These are phyloP conservation scores for Mycogona germanica DNA, from an alignment of 2,888 invertebrate species.

Conservation along the genomic window DNA sequence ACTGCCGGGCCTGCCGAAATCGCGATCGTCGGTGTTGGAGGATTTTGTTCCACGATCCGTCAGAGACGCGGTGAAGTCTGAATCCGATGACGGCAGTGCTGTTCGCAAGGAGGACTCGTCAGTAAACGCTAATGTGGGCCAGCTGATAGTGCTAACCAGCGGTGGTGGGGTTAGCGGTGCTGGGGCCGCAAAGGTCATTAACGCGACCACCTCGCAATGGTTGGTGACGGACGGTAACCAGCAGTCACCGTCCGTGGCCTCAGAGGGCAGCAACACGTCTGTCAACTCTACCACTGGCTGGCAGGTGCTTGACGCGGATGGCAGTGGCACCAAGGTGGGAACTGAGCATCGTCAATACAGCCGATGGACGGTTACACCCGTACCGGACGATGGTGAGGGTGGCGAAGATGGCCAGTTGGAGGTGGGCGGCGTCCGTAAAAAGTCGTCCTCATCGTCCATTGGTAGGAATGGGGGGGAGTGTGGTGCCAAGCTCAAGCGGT, in stretches of 20 bases:
- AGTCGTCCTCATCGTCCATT: too few relatives aligned
- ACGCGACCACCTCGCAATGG: conserved; percentile 31
- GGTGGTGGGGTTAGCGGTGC: too few relatives aligned
- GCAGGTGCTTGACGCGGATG: conserved; percentile 26
- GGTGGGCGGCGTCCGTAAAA: too few relatives aligned
- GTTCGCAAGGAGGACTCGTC: neutral
- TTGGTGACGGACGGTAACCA: conserved; percentile 28
- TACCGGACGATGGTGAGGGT: too few relatives aligned
- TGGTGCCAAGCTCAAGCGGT: too few relatives aligned
- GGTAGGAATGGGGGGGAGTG: too few relatives aligned
- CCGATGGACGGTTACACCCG: conserved; percentile 7
- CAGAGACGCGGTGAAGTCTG: neutral
- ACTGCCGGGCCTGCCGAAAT: conserved; percentile 2
- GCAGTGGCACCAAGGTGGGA: neutral
- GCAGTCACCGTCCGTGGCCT: conserved; percentile 31
- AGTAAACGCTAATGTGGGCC: neutral
- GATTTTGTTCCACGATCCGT: too few relatives aligned
- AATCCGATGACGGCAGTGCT: neutral
- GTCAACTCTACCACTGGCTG: conserved; percentile 34
- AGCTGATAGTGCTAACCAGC: conserved; percentile 10
- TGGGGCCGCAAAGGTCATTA: conserved; percentile 21
- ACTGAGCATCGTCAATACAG: conserved; percentile 2
- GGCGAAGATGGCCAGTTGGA: too few relatives aligned
- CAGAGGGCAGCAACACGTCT: conserved; percentile 30
- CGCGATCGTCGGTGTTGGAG: too few relatives aligned